Percentiles rank a stretch among this genome's conserved stretches.
Conservation (phyloP, 2,113 vertebrate species). For the Sciurus niger region DNA sequence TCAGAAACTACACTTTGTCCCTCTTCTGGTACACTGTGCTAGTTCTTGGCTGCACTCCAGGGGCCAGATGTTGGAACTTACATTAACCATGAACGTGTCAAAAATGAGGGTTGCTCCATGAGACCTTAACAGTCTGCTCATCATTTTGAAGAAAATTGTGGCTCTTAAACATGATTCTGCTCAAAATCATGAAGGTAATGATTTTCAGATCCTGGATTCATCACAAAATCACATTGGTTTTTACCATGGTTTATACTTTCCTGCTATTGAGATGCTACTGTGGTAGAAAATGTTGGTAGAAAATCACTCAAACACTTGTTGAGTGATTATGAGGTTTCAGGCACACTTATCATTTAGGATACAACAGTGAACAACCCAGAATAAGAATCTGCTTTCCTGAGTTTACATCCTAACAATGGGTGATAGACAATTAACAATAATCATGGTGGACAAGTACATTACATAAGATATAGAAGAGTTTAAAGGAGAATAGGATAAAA, state of each 20-base stretch:
- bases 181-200: background rate
- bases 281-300: background rate
- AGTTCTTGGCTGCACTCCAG: constrained; percentile 8
- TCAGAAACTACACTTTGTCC: background rate
- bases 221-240: background rate
- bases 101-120: background rate
- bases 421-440: background rate
- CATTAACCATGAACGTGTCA: constrained; percentile 21
- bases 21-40: background rate
- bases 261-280: background rate
- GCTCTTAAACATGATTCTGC: constrained; percentile 15
- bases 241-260: background rate
- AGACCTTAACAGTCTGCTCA: background rate
- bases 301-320: background rate
- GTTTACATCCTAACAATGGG: background rate
- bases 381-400: background rate
- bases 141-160: constrained; percentile 14
- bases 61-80: background rate
- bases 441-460: background rate
- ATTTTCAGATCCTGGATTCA: background rate
- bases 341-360: background rate
- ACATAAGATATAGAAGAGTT: background rate
- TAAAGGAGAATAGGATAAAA: background rate
- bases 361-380: background rate
- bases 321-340: background rate